A percentile compares a stretch with the other conserved stretches of the same genome.
These are phyloP conservation scores for Saccostrea cuccullata DNA, from an alignment of 1,140 invertebrate genomes.

Conservation along the genomic window DNA sequence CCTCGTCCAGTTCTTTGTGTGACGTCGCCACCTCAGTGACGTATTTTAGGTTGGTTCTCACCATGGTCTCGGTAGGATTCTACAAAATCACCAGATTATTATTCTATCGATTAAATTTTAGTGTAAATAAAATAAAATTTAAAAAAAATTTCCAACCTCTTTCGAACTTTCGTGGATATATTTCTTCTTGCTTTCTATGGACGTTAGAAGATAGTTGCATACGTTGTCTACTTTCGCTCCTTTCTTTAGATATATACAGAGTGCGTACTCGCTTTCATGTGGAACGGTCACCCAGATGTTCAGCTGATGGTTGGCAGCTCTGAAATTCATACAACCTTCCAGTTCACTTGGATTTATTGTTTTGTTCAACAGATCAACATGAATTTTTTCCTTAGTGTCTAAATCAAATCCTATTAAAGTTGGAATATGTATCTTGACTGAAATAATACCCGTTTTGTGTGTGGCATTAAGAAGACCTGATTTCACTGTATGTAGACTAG, in stretches of 20 bases:
- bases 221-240: constrained; percentile 43
- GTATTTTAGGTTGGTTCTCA: background rate
- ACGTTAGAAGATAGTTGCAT: constrained; percentile 53
- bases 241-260: constrained; percentile 43
- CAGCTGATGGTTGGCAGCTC: constrained; percentile 19
- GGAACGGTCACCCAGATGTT: constrained; percentile 49
- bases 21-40: background rate
- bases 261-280: constrained; percentile 47
- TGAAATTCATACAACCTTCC: background rate
- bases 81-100: background rate
- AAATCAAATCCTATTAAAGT: constrained; percentile 43
- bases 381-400: constrained; percentile 24
- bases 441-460: constrained; percentile 30
- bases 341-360: background rate
- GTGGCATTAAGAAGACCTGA: constrained; percentile 43
- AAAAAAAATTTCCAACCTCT: background rate
- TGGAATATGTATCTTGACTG: background rate
- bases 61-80: background rate
- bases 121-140: background rate
- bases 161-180: background rate
- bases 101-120: background rate
- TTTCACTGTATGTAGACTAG: constrained; percentile 40
- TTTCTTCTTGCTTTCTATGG: constrained; percentile 43
- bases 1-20: background rate
- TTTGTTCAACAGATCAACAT: constrained; percentile 28